A percentile compares a stretch with the other conserved stretches of the same genome.
phyloP scores from a whole-genome alignment of 2,113 vertebrate genomes.

The Otus sunia region DNA sequence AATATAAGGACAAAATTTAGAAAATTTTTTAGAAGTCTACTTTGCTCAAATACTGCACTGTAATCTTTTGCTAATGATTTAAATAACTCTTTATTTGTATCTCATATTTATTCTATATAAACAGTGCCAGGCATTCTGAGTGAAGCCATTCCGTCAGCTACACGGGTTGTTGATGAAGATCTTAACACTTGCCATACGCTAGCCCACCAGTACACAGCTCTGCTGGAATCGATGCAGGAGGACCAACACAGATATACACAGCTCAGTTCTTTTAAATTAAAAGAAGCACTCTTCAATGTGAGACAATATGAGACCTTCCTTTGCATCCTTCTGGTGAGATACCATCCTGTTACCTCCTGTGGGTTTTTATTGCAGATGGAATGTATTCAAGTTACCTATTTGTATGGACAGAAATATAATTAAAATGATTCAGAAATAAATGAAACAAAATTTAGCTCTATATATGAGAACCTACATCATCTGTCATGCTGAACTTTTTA shows the following conservation, averaged over 20 bases:
- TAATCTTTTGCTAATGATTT: not conserved
- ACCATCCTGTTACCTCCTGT: not conserved
- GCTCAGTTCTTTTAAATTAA: constrained; percentile 66
- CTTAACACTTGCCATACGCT: constrained; percentile 69
- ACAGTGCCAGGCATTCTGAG: constrained; percentile 82
- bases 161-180: constrained; percentile 58
- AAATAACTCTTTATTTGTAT: not conserved
- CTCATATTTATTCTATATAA: not conserved
- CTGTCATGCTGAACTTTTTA: not conserved
- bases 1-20: not conserved
- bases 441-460: not conserved
- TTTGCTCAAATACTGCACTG: not conserved
- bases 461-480: not conserved
- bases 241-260: not conserved
- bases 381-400: not conserved
- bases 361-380: not conserved
- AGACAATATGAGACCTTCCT: constrained; percentile 89
- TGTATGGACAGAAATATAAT: not conserved
- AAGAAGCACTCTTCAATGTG: constrained; percentile 83
- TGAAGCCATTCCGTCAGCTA: constrained; percentile 72
- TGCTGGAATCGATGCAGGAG: constrained; percentile 76
- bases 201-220: constrained; percentile 79
- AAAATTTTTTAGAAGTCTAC: not conserved
- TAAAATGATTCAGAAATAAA: not conserved
- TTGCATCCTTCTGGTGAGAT: constrained; percentile 84